Base-by-base conservation (phyloP, 1,140 invertebrate species). In the Brachionus paranguensis region DNA sequence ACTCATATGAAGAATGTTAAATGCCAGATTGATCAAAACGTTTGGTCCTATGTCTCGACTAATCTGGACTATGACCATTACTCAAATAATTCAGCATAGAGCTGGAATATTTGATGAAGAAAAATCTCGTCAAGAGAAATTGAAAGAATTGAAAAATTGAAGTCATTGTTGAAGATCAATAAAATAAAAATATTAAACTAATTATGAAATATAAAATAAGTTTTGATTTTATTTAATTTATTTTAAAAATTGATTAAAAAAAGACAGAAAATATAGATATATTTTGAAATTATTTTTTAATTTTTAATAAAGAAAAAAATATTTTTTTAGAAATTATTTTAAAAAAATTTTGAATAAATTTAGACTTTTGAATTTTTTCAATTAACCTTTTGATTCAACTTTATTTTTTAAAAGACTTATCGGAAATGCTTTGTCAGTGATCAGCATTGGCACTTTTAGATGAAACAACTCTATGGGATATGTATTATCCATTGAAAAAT, bases 191-290 rank as follows among this genome's bases (percentile, higher is more conserved):
- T 41, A 33, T 41, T 6, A 43, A 68, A 3, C 88, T 98, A 45
- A 88, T 94, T 12, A 97, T 99, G 96, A 98, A 99, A 91, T 41
- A 41, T 37, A 7, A 41, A n/a, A n/a, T n/a, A n/a, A n/a, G n/a
- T n/a, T n/a, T n/a, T n/a, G n/a, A n/a, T n/a, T n/a, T n/a, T n/a
- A n/a, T 3, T 24, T 47, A 50, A 45, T 70, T 50, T 84, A n/a
- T n/a, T n/a, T n/a, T n/a, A n/a, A n/a, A n/a, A n/a, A n/a, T n/a
- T n/a, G n/a, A n/a, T n/a, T n/a, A n/a, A n/a, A n/a, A n/a, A n/a
- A n/a, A n/a, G n/a, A n/a, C n/a, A n/a, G n/a, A n/a, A n/a, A n/a
- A n/a, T n/a, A n/a, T n/a, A n/a, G n/a, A n/a, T n/a, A n/a, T n/a
- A n/a, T n/a, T n/a, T n/a, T n/a, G n/a, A n/a, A n/a, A n/a, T n/a